phyloP scores from a whole-genome alignment of 2,113 vertebrate genomes.

The Perccottus glenii region DNA sequence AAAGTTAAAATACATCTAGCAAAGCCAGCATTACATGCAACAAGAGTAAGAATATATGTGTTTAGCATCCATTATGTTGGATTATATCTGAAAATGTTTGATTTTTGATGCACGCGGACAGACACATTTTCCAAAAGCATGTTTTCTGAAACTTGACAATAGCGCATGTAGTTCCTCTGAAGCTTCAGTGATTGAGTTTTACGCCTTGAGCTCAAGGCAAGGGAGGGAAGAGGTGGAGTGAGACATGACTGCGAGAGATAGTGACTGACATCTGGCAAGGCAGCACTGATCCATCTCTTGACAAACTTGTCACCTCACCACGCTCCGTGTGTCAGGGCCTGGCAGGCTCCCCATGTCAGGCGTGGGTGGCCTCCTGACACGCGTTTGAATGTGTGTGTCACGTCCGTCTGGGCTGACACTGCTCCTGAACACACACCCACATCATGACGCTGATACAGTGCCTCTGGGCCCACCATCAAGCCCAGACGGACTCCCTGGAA shows the following conservation, averaged over 20 bases:
- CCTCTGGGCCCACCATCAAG: slow-evolving; percentile 58
- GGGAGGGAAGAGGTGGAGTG: slow-evolving; percentile 23
- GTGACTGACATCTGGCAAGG: slow-evolving; percentile 72
- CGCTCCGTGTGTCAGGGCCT: slow-evolving; percentile 72
- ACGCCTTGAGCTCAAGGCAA: slow-evolving; percentile 16
- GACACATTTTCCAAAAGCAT: not conserved
- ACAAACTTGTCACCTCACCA: slow-evolving; percentile 75
- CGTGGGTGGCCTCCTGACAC: slow-evolving; percentile 75
- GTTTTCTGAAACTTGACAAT: not conserved
- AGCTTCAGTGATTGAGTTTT: slow-evolving; percentile 45
- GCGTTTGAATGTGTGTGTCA: slow-evolving; percentile 65
- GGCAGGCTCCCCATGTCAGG: slow-evolving; percentile 64
- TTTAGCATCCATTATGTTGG: too few relatives aligned
- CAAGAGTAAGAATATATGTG: too few relatives aligned
- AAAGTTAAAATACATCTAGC: too few relatives aligned
- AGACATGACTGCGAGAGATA: slow-evolving; percentile 53
- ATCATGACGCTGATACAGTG: slow-evolving; percentile 66
- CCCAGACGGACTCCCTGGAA: slow-evolving; percentile 64
- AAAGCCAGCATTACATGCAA: too few relatives aligned
- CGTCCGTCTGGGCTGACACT: slow-evolving; percentile 73
- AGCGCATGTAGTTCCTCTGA: slow-evolving; percentile 14
- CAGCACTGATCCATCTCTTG: slow-evolving; percentile 67
- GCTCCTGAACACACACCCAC: slow-evolving; percentile 70
- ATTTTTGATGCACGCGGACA: too few relatives aligned
- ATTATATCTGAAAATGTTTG: too few relatives aligned